Base-by-base conservation (phyloP, 2,113 vertebrate species). In the Sisor rabdophorus region DNA sequence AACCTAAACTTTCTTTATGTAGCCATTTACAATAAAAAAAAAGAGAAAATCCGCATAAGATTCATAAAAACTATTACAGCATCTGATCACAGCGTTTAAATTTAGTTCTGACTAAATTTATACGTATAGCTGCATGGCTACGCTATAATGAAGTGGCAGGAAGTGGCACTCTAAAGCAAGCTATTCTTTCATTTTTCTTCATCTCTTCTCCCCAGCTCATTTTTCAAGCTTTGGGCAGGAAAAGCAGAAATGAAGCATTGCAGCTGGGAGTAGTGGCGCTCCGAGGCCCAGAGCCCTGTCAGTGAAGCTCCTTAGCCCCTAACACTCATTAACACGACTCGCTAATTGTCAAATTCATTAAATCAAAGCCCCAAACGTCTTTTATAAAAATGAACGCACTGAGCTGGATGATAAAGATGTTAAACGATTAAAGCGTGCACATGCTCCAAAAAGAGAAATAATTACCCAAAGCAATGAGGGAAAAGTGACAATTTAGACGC, bases 281-380 rank as follows among this genome's bases (percentile, higher is more conserved):
- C 90, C 91, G 87, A 80, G 89, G 91, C 89, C 82, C 86, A 86
- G 83, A 90, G 89, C 88, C 88, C 86, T 91, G 90, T 89, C 90
- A 89, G 85, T 90, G 88, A 90, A 85, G 84, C 85, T 88, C 88
- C 89, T 89, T 90, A 89, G 88, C 88, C 89, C 88, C 89, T 88
- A 88, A 88, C 88, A 89, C 90, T 91, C 91, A 90, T 92, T 91
- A 91, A 91, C 89, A 89, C 88, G 88, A 90, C 84, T 89, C 89
- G 87, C 91, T 92, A 92, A 92, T 92, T 92, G 91, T 92, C 89
- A 89, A 91, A 92, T 92, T 91, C 90, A 92, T 92, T 92, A 91
- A 92, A 90, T 85, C 86, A 87, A 81, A 82, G 79, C 69, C 87
- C 88, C 82, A 83, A 85, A 88, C 81, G 87, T 90, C 89, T 88